These are phyloP conservation scores for Scalopus aquaticus DNA, from an alignment of 2,113 vertebrate genomes.

Conservation along the genomic window DNA sequence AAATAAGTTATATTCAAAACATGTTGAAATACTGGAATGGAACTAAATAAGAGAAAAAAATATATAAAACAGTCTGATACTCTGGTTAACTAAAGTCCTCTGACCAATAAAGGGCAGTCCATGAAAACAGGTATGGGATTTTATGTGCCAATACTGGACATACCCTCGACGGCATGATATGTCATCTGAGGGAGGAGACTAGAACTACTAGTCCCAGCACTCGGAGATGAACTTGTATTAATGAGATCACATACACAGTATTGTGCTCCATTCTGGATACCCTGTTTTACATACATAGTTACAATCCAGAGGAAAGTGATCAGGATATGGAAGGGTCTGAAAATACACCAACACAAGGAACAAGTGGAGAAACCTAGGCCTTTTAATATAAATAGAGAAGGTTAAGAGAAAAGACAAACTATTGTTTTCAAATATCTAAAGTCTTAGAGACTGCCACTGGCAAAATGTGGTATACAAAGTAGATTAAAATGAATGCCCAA, in stretches of 20 bases:
- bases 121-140: neutral
- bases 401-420: neutral
- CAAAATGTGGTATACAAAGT: neutral
- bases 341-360: neutral
- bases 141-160: neutral
- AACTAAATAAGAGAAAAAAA: neutral
- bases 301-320: neutral
- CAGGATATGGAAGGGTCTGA: neutral
- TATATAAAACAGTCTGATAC: neutral
- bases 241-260: neutral
- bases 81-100: neutral
- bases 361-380: neutral
- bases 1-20: conserved; percentile 1
- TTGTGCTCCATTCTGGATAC: neutral
- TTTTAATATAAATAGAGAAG: neutral
- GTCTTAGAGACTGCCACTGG: neutral
- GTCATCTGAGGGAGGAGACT: neutral
- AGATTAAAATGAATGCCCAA: neutral
- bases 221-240: neutral
- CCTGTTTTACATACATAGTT: neutral
- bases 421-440: neutral
- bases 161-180: neutral
- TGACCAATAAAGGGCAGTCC: neutral
- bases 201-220: neutral
- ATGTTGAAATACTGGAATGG: neutral